Evolutionary conservation across 1,140 invertebrate genomes (phyloP).

Genomic region (Bathynomus jamesi): DNA sequence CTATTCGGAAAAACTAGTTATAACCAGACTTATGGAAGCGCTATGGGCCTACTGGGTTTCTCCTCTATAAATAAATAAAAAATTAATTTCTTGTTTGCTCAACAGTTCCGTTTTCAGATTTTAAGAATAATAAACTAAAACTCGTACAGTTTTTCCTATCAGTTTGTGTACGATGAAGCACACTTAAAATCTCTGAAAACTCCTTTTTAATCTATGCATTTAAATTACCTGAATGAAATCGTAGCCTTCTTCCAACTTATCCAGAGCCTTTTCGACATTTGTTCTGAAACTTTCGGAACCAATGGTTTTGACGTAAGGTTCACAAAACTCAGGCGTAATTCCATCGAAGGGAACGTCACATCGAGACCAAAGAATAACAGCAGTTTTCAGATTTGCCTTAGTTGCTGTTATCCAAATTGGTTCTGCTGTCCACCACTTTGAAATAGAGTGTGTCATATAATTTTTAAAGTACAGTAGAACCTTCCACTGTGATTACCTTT

Average conservation of each 20-base stretch:
- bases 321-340: slow-evolving; percentile 41
- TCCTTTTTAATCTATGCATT: not conserved
- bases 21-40: no score
- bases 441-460: no score
- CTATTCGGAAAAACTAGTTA: no score
- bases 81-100: no score
- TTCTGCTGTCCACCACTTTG: slow-evolving; percentile 45
- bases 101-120: no score
- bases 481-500: no score
- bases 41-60: no score
- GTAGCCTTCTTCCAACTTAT: slow-evolving; percentile 39
- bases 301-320: slow-evolving; percentile 26
- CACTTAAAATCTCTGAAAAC: not conserved
- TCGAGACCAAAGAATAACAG: slow-evolving; percentile 44
- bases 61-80: no score
- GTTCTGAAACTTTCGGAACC: slow-evolving; percentile 34
- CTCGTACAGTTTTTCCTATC: not conserved
- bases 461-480: no score
- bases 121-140: no score
- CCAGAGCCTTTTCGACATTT: slow-evolving; percentile 29
- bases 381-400: slow-evolving; percentile 42
- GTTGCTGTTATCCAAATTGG: slow-evolving; percentile 44
- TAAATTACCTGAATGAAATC: slow-evolving; percentile 37
- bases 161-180: not conserved
- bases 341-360: slow-evolving; percentile 45